Conservation (phyloP, 2,888 invertebrate genomes). For the Colletes collaris region DNA sequence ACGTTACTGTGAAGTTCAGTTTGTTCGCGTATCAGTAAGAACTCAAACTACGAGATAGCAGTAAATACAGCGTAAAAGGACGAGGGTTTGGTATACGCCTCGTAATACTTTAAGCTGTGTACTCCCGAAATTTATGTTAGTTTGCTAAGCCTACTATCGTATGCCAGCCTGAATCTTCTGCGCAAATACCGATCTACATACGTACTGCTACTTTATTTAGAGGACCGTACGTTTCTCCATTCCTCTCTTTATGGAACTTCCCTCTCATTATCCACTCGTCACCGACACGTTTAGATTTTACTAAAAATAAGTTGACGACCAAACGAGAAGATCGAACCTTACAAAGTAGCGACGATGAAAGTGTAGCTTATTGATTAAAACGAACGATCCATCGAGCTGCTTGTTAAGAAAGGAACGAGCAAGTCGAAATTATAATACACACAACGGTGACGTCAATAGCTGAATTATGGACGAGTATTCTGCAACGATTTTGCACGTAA, state of each 20-base stretch:
- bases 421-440: background rate
- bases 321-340: no score
- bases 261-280: no score
- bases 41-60: slow-evolving; percentile 28
- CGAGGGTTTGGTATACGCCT: slow-evolving; percentile 55
- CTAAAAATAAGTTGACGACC: no score
- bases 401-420: background rate
- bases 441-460: background rate
- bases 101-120: slow-evolving; percentile 66
- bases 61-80: slow-evolving; percentile 52
- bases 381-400: background rate
- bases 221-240: background rate
- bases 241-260: no score
- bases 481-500: slow-evolving; percentile 26
- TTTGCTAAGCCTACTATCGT: slow-evolving; percentile 75
- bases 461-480: background rate
- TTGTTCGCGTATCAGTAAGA: slow-evolving; percentile 21
- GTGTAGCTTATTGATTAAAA: no score
- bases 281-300: no score
- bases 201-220: slow-evolving; percentile 38
- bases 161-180: slow-evolving; percentile 72
- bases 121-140: slow-evolving; percentile 75
- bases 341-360: no score
- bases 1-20: slow-evolving; percentile 20
- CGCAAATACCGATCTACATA: slow-evolving; percentile 66